These are phyloP conservation scores for Lasioglossum villosulum DNA, from an alignment of 2,888 invertebrate genomes.

Conservation along the genomic window DNA sequence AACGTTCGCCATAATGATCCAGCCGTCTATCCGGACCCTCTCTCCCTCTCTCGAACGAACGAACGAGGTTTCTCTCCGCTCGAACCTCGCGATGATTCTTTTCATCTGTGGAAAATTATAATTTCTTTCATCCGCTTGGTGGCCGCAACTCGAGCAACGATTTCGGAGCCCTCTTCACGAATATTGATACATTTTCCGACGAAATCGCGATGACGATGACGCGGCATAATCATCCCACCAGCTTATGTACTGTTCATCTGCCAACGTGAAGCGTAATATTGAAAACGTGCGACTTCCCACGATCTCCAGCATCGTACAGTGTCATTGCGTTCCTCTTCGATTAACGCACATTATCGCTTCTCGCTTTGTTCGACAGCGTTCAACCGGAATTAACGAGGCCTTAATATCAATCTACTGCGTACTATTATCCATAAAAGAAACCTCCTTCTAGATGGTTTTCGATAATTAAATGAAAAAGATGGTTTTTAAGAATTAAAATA, in stretches of 20 bases:
- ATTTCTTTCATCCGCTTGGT: slow-evolving; percentile 2
- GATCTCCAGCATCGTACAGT: background rate
- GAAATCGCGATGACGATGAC: background rate
- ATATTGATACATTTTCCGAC: background rate
- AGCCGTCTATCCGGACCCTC: background rate
- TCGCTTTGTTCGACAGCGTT: background rate
- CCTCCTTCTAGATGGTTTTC: background rate
- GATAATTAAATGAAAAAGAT: too few species aligned
- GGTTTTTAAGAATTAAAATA: too few species aligned
- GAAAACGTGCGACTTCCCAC: background rate
- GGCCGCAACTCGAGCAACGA: background rate
- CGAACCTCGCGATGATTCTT: background rate
- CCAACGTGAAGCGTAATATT: background rate
- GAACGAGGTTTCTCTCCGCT: background rate
- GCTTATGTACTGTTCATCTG: background rate
- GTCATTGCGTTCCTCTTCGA: background rate
- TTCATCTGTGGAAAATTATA: slow-evolving; percentile 7
- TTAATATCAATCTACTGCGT: background rate
- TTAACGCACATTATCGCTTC: background rate
- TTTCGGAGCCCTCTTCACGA: background rate
- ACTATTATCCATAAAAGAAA: background rate
- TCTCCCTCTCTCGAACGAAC: background rate
- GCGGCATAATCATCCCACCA: background rate
- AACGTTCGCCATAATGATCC: slow-evolving; percentile 28
- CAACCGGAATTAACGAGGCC: background rate